phyloP scores from a whole-genome alignment of 2,888 invertebrate species.

The Xanthostigma xanthostigma region DNA sequence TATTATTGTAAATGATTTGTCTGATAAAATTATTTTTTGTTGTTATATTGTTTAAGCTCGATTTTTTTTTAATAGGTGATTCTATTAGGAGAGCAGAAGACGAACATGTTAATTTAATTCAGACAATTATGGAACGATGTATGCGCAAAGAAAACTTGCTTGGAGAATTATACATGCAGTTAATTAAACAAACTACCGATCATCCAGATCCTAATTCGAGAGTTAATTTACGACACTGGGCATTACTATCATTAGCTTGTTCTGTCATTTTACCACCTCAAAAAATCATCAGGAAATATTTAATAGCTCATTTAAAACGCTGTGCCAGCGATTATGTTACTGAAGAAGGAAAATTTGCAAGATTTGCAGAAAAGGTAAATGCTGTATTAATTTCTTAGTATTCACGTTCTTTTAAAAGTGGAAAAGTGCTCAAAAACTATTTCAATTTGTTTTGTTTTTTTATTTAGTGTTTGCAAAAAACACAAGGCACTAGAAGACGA shows the following conservation, averaged over 20 bases:
- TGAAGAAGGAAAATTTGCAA: slow-evolving; percentile 87
- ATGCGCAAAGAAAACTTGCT: slow-evolving; percentile 78
- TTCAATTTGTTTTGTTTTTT: slow-evolving; percentile 6
- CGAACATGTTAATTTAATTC: slow-evolving; percentile 78
- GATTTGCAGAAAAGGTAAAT: slow-evolving; percentile 72
- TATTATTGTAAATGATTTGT: slow-evolving; percentile 3
- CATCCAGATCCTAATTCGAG: slow-evolving; percentile 79
- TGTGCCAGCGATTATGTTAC: slow-evolving; percentile 77
- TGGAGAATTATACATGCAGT: slow-evolving; percentile 80
- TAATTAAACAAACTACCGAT: slow-evolving; percentile 84
- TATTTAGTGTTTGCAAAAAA: slow-evolving; percentile 49
- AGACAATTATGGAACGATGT: slow-evolving; percentile 78
- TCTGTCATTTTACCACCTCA: slow-evolving; percentile 77
- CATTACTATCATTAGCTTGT: slow-evolving; percentile 64
- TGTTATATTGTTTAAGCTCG: too few relatives aligned
- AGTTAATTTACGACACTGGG: slow-evolving; percentile 85
- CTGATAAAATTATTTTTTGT: slow-evolving; percentile 1
- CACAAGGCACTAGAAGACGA: slow-evolving; percentile 60
- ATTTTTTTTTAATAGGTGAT: slow-evolving; percentile 30
- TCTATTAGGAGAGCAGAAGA: slow-evolving; percentile 60
- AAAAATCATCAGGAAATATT: slow-evolving; percentile 69
- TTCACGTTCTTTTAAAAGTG: not conserved
- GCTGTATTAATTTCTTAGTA: not conserved
- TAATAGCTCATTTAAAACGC: slow-evolving; percentile 77
- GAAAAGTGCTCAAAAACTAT: not conserved